Evolutionary conservation across 2,888 invertebrate species (phyloP).

Genomic region (Cinara cedri): DNA sequence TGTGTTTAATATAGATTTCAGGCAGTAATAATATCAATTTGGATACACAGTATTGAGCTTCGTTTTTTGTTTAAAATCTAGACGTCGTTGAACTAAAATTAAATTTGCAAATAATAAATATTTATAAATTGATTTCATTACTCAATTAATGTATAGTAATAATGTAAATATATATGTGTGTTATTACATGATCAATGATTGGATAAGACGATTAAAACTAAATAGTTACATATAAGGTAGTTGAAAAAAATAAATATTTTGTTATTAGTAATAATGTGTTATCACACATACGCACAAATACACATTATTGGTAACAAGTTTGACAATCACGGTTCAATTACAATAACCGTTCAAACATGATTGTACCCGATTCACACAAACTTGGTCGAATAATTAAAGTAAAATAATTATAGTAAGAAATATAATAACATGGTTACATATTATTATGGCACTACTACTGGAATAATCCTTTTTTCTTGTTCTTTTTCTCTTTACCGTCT

Average conservation of each 20-base stretch:
- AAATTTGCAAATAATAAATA: constrained; percentile 16
- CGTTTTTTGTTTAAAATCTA: constrained; percentile 21
- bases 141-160: neutral
- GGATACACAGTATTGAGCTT: constrained; percentile 44
- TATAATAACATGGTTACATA: constrained; percentile 46
- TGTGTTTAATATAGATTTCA: constrained; percentile 6
- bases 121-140: constrained; percentile 14
- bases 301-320: constrained; percentile 54
- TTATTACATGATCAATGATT: constrained; percentile 21
- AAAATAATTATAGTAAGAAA: constrained; percentile 14
- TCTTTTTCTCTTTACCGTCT: constrained; percentile 87
- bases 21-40: constrained; percentile 47
- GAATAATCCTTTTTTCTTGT: constrained; percentile 89
- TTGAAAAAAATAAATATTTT: constrained; percentile 37
- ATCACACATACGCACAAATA: neutral
- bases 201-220: constrained; percentile 19
- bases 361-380: constrained; percentile 41
- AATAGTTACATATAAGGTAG: constrained; percentile 27
- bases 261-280: constrained; percentile 32
- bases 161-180: constrained; percentile 1
- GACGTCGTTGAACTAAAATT: constrained; percentile 29
- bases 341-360: constrained; percentile 43
- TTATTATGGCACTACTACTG: constrained; percentile 51
- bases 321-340: constrained; percentile 3
- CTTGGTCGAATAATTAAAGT: constrained; percentile 41